These are phyloP conservation scores for Sminthurides aquaticus DNA, from an alignment of 2,888 invertebrate genomes.

Conservation along the genomic window DNA sequence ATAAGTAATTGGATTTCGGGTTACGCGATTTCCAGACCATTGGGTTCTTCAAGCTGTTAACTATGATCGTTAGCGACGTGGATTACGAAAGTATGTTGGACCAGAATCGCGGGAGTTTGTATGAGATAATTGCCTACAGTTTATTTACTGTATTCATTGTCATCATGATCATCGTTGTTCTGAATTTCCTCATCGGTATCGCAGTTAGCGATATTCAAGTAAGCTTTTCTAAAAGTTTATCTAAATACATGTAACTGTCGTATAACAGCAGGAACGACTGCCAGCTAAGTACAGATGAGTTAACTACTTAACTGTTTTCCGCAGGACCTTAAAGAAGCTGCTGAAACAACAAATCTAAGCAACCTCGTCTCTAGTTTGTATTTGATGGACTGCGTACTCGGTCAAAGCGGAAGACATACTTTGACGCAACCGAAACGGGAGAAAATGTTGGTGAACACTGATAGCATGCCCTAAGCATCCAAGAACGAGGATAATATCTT, in stretches of 20 bases:
- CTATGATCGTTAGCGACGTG: conserved; percentile 13
- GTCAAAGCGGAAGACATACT: background rate
- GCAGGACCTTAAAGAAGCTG: conserved; percentile 3
- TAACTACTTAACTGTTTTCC: background rate
- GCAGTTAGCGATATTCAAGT: too few species aligned
- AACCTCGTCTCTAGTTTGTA: conserved; percentile 4
- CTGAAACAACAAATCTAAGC: background rate
- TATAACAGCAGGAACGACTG: too few species aligned
- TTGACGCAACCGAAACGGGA: too few species aligned
- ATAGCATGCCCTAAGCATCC: too few species aligned
- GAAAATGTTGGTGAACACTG: too few species aligned
- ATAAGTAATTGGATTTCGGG: too few species aligned
- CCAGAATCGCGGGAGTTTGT: conserved; percentile 1
- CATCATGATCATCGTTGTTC: conserved; percentile 12
- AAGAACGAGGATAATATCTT: too few species aligned
- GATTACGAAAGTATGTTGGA: conserved; percentile 15
- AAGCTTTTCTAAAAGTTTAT: too few species aligned
- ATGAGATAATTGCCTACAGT: conserved; percentile 7
- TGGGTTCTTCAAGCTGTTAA: conserved; percentile 7
- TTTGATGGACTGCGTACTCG: conserved; percentile 1
- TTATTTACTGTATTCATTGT: conserved; percentile 14
- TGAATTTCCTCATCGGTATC: conserved; percentile 18
- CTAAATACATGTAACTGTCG: background rate
- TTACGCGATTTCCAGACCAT: too few species aligned
- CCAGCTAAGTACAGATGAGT: too few species aligned